A percentile compares a stretch with the other conserved stretches of the same genome.
phyloP scores from a whole-genome alignment of 1,140 invertebrate species.

The Ceratina australensis region DNA sequence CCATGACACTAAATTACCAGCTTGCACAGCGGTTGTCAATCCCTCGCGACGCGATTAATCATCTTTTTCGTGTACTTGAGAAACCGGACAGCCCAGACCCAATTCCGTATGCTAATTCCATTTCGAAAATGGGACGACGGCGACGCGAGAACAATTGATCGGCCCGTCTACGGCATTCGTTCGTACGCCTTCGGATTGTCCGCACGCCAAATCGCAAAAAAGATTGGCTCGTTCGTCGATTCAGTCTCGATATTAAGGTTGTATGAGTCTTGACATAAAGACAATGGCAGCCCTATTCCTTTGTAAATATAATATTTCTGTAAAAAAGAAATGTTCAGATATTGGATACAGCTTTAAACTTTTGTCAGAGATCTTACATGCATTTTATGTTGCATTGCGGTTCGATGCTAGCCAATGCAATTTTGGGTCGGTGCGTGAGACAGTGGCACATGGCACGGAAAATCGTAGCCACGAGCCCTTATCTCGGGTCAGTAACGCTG shows the following conservation, averaged over 20 bases:
- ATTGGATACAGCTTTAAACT: too few species aligned
- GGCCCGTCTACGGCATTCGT: not conserved
- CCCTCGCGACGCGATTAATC: constrained; percentile 20
- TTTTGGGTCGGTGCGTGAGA: constrained; percentile 50
- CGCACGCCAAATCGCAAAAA: not conserved
- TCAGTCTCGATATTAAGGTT: constrained; percentile 53
- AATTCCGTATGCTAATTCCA: not conserved
- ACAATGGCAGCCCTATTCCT: too few species aligned
- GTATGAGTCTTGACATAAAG: too few species aligned
- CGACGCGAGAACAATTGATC: not conserved
- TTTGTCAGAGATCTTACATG: too few species aligned
- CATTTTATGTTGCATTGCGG: too few species aligned
- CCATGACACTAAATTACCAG: constrained; percentile 67
- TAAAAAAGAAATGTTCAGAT: too few species aligned
- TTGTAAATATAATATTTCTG: too few species aligned
- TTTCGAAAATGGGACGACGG: not conserved
- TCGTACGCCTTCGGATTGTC: not conserved
- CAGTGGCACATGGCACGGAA: constrained; percentile 44
- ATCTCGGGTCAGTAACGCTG: constrained; percentile 31
- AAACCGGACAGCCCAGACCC: constrained; percentile 32
- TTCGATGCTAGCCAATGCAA: constrained; percentile 52
- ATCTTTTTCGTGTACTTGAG: constrained; percentile 28
- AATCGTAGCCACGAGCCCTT: constrained; percentile 44
- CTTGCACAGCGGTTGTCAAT: constrained; percentile 46
- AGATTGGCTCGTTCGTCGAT: not conserved